These are phyloP conservation scores for Euwallacea similis DNA, from an alignment of 1,140 invertebrate species.

Conservation along the genomic window DNA sequence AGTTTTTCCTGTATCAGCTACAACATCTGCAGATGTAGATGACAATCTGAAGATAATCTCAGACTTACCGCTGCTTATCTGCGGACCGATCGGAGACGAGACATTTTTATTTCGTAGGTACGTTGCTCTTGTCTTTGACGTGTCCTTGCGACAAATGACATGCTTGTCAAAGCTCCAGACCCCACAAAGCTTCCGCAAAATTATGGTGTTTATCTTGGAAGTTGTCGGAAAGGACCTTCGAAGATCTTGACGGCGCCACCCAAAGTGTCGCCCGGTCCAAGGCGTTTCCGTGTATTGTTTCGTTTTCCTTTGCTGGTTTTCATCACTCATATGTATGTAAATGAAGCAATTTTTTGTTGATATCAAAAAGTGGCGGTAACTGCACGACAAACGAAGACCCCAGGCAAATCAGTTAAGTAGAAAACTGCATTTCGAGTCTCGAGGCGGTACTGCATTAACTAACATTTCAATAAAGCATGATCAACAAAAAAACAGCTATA, in stretches of 20 bases:
- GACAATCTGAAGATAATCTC: not conserved
- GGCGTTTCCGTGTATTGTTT: not conserved
- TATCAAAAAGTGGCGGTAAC: not conserved
- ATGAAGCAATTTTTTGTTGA: no score
- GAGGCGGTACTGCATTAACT: slow-evolving; percentile 24
- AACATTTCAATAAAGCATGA: slow-evolving; percentile 33
- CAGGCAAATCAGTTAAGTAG: slow-evolving; percentile 32
- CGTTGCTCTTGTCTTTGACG: no score
- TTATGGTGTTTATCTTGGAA: not conserved
- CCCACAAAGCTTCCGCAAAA: not conserved
- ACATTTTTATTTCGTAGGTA: no score
- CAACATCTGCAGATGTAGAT: slow-evolving; percentile 5
- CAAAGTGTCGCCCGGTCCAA: not conserved
- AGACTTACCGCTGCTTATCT: no score
- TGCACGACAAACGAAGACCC: slow-evolving; percentile 4
- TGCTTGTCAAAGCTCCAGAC: not conserved
- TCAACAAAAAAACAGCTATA: slow-evolving; percentile 8
- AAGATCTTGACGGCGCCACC: not conserved
- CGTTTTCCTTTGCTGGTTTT: no score
- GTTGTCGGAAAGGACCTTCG: slow-evolving; percentile 1
- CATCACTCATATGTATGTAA: no score
- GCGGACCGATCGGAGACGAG: no score
- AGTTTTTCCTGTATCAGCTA: not conserved
- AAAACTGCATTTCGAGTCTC: slow-evolving; percentile 16
- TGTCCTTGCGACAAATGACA: not conserved